These are phyloP conservation scores for Melieria picta DNA, from an alignment of 2,888 invertebrate species.

Conservation along the genomic window DNA sequence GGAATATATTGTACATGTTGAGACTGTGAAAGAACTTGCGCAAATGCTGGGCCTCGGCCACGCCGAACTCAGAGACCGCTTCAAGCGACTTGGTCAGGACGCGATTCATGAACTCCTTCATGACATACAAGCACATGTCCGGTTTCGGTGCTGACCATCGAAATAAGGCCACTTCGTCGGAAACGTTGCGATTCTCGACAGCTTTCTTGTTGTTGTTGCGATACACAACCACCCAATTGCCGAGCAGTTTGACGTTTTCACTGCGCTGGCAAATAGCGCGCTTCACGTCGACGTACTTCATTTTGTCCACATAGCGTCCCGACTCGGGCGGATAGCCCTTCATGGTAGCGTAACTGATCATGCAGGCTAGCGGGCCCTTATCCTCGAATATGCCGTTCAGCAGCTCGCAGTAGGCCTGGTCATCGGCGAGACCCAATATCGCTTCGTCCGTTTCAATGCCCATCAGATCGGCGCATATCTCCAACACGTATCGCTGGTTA, in stretches of 20 bases:
- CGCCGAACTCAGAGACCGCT: constrained; percentile 69
- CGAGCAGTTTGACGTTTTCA: constrained; percentile 69
- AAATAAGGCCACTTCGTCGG: constrained; percentile 64
- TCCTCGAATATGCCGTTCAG: constrained; percentile 73
- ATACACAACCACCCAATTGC: constrained; percentile 76
- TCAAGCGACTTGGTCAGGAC: constrained; percentile 67
- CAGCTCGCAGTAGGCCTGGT: constrained; percentile 71
- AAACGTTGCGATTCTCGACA: constrained; percentile 74
- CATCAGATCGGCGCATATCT: constrained; percentile 75
- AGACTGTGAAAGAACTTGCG: constrained; percentile 71
- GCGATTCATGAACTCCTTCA: constrained; percentile 53
- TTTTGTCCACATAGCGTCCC: constrained; percentile 54
- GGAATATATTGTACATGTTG: constrained; percentile 67
- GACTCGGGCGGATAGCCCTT: constrained; percentile 70
- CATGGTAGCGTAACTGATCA: constrained; percentile 76
- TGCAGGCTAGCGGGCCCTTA: constrained; percentile 71
- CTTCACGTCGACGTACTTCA: constrained; percentile 63
- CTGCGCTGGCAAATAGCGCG: constrained; percentile 75
- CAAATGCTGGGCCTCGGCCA: constrained; percentile 66
- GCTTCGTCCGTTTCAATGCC: constrained; percentile 74
- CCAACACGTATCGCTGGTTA: constrained; percentile 74
- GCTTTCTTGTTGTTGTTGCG: constrained; percentile 71
- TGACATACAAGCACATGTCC: constrained; percentile 47
- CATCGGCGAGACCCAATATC: constrained; percentile 78
- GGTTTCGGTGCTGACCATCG: constrained; percentile 44